Conservation (phyloP, 2,888 invertebrate species). For the Phyllotreta striolata region DNA sequence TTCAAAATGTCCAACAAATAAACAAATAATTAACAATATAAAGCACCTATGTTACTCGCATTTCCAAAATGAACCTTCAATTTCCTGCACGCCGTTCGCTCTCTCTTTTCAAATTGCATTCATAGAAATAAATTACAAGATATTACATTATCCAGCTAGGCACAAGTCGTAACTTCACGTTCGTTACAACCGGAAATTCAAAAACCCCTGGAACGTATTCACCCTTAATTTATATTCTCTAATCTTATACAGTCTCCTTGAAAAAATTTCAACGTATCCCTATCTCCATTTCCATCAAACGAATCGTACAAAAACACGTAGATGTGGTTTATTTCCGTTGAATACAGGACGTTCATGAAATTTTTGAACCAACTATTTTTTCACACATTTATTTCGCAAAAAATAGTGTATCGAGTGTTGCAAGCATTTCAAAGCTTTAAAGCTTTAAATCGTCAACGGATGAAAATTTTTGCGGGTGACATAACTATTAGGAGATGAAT, state of each 20-base stretch:
- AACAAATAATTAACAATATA: slow-evolving; percentile 1
- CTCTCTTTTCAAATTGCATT: slow-evolving; percentile 9
- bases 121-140: slow-evolving; percentile 18
- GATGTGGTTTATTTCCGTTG: slow-evolving; percentile 2
- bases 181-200: slow-evolving; percentile 20
- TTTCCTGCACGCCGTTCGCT: slow-evolving; percentile 7
- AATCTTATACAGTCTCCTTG: slow-evolving; percentile 17
- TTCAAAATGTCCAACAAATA: neutral
- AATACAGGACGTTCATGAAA: neutral
- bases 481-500: slow-evolving; percentile 12
- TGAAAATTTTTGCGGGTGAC: slow-evolving; percentile 12
- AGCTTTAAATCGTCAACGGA: slow-evolving; percentile 2
- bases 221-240: slow-evolving; percentile 19
- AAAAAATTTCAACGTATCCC: slow-evolving; percentile 15
- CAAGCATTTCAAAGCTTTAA: neutral
- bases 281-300: slow-evolving; percentile 7
- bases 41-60: slow-evolving; percentile 2
- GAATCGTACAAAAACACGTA: slow-evolving; percentile 9
- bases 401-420: neutral
- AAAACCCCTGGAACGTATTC: slow-evolving; percentile 19
- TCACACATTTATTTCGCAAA: neutral
- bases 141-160: slow-evolving; percentile 17
- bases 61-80: slow-evolving; percentile 1
- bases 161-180: slow-evolving; percentile 16
- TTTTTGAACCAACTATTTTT: neutral